Base-by-base conservation (phyloP, 2,888 invertebrate species). In the Noctua pronuba region DNA sequence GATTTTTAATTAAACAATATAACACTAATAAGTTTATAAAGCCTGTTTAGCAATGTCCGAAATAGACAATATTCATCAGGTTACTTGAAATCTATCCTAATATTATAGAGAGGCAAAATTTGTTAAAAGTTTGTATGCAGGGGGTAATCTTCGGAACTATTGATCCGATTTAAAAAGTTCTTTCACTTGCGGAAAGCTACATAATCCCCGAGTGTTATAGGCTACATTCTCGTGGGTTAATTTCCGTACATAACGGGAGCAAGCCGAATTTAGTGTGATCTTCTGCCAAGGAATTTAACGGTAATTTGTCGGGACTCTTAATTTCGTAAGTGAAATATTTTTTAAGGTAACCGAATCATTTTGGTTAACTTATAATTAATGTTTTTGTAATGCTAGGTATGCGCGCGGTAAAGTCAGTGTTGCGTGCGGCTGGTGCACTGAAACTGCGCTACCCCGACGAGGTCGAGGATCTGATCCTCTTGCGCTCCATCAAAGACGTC, bases 351-450 rank as follows among this genome's bases (percentile, higher is more conserved):
- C 5, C 4, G n/a, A n/a, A 55, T n/a, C n/a, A 60, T 58, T 58
- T 16, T 58, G 21, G n/a, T 21, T 24, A 52, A 52, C n/a, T 28
- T 58, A 7, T 18, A 10, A 60, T 31, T 31, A 16, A 16, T 16
- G 11, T 60, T 55, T 76, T 64, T 55, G 1, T 66, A 41, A 21
- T 35, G 13, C 24, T 44, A 97, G 97, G 98, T 13, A 99, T 99
- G 99, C 97, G 99, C 82, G 99, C 99, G 0, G 99, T 99, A 0
- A 99, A 99, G 92, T 98, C 98, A 0, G 99, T 99, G 1, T 94
- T 99, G 64, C 98, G 98, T 77, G 99, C 99, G 0, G 99, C 99
- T 0, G 99, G 98, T 18, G 98, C 99, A 62, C 95, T 99, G 38
- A 99, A 99, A 93, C 95, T 99, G 44, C 98, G 98, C 70, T 99